Percentiles rank a stretch among this genome's conserved stretches.
Evolutionary conservation across 2,797 vertebrate species (phyloP).

Genomic region (Crax fasciolata): DNA sequence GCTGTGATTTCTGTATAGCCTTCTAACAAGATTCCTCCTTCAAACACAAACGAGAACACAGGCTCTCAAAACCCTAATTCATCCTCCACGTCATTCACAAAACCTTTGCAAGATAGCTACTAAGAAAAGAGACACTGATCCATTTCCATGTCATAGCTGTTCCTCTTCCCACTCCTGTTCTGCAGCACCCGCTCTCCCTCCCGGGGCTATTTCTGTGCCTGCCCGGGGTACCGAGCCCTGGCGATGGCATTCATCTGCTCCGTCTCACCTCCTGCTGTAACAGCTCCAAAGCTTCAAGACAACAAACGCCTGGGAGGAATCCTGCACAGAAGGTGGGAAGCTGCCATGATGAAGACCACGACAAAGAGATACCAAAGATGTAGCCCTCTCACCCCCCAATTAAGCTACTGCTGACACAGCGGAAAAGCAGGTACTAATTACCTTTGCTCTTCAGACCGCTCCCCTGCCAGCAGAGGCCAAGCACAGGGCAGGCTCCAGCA

Average conservation of each 20-base stretch:
- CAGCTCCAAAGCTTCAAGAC: slow-evolving; percentile 26
- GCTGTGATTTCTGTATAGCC: slow-evolving; percentile 7
- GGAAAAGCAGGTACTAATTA: background rate
- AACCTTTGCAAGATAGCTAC: background rate
- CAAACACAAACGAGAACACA: background rate
- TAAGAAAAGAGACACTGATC: fast-evolving
- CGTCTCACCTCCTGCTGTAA: background rate
- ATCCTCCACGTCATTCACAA: background rate
- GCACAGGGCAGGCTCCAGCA: background rate
- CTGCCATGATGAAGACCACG: background rate
- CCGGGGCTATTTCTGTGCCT: background rate
- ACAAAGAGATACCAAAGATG: background rate
- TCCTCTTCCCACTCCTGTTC: background rate
- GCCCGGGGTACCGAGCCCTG: background rate
- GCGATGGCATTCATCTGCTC: background rate
- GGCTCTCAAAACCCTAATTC: background rate
- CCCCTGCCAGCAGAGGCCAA: background rate
- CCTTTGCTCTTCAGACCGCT: background rate
- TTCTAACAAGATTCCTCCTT: background rate
- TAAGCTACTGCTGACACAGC: background rate
- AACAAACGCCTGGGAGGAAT: background rate
- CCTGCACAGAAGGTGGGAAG: background rate
- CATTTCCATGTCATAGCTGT: fast-evolving
- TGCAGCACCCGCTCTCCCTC: background rate
- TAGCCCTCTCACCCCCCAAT: background rate